Conservation (phyloP, 2,888 invertebrate genomes). For the Plusia festucae region DNA sequence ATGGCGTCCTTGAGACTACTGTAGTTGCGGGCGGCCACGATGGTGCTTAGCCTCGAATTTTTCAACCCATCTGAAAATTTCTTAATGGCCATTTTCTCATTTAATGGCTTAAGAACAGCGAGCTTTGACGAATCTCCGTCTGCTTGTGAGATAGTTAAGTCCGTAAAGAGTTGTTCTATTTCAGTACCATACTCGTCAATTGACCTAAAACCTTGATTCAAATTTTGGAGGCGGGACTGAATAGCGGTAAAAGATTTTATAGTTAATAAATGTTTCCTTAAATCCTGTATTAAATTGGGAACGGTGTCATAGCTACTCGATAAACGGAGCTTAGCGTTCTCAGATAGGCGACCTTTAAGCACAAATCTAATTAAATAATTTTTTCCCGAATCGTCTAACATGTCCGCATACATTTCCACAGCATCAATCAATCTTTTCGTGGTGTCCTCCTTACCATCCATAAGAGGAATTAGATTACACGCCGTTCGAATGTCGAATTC, state of each 20-base stretch:
- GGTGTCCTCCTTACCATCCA: not conserved
- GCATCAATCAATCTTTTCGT: not conserved
- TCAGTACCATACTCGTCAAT: constrained; percentile 31
- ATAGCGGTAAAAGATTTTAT: constrained; percentile 31
- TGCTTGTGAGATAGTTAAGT: constrained; percentile 40
- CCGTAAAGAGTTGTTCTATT: constrained; percentile 29
- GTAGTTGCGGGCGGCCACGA: constrained; percentile 16
- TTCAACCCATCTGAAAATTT: constrained; percentile 13
- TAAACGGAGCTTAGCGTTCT: constrained; percentile 21
- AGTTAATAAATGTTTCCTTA: constrained; percentile 23
- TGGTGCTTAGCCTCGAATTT: constrained; percentile 13
- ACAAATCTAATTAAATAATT: constrained; percentile 40
- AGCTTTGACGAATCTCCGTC: constrained; percentile 18
- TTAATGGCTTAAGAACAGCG: constrained; percentile 23
- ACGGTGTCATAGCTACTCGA: constrained; percentile 12
- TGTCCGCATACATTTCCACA: not conserved
- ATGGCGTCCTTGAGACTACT: constrained; percentile 23
- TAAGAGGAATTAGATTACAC: not conserved
- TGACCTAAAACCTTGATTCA: constrained; percentile 15
- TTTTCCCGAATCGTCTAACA: not conserved
- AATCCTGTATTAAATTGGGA: constrained; percentile 16
- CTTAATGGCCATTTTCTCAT: constrained; percentile 8
- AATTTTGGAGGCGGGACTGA: constrained; percentile 17
- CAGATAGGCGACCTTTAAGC: constrained; percentile 32
- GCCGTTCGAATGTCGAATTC: no score